Evolutionary conservation across 2,888 invertebrate species (phyloP).

Genomic region (Cheilosia urbana): DNA sequence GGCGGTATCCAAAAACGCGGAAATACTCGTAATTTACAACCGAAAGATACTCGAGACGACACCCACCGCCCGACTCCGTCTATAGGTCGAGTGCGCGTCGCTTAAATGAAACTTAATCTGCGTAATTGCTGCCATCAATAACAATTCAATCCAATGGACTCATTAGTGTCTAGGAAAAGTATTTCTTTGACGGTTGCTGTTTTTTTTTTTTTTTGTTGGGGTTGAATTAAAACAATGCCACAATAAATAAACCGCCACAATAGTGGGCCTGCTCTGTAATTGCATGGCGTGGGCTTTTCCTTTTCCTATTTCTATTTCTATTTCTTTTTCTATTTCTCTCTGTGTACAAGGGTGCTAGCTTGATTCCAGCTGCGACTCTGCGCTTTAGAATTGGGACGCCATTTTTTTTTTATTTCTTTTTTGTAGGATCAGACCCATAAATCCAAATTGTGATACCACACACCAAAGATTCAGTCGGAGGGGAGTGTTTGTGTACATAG

Average conservation of each 20-base stretch:
- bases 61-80: neutral
- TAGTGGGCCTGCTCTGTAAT: slow-evolving; percentile 49
- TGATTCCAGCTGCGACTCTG: neutral
- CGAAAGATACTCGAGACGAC: slow-evolving; percentile 28
- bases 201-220: slow-evolving; percentile 28
- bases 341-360: neutral
- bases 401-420: slow-evolving; percentile 16
- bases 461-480: slow-evolving; percentile 1
- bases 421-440: slow-evolving; percentile 70
- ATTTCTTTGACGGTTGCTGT: slow-evolving; percentile 8
- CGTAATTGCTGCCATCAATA: slow-evolving; percentile 71
- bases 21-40: slow-evolving; percentile 28
- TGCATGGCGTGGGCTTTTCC: slow-evolving; percentile 59
- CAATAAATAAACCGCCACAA: slow-evolving; percentile 71
- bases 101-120: slow-evolving; percentile 70
- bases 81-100: slow-evolving; percentile 16
- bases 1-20: slow-evolving; percentile 12
- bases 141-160: slow-evolving; percentile 50
- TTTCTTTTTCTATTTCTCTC: no score
- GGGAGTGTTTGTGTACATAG: slow-evolving; percentile 18
- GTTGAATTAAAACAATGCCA: slow-evolving; percentile 71
- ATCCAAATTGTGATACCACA: slow-evolving; percentile 70
- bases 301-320: neutral
- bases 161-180: slow-evolving; percentile 24
- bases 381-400: slow-evolving; percentile 49